Evolutionary conservation across 2,888 invertebrate species (phyloP).

Genomic region (Cactoblastis cactorum): DNA sequence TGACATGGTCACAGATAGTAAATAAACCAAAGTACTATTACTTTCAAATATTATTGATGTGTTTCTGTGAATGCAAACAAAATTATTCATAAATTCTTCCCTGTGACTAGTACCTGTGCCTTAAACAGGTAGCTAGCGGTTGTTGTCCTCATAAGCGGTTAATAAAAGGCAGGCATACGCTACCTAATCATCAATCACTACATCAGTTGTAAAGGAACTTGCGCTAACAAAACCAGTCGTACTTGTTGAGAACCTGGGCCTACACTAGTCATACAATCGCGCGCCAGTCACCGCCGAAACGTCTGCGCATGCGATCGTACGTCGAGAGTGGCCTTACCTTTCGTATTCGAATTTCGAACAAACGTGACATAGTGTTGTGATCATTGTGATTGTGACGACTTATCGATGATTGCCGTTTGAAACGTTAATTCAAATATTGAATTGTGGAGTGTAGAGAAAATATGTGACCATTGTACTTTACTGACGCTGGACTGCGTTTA

Average conservation of each 20-base stretch:
- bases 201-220: constrained; percentile 45
- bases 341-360: constrained; percentile 37
- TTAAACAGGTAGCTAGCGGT: background rate
- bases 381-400: constrained; percentile 33
- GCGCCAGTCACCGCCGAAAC: constrained; percentile 59
- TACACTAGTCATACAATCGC: constrained; percentile 34
- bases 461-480: constrained; percentile 55
- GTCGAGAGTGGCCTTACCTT: constrained; percentile 28
- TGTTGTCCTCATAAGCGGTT: constrained; percentile 17
- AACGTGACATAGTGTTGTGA: constrained; percentile 52
- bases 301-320: constrained; percentile 41
- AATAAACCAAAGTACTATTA: background rate
- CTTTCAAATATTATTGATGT: background rate
- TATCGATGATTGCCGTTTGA: constrained; percentile 39
- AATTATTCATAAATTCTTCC: background rate
- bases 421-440: constrained; percentile 27
- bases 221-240: constrained; percentile 58
- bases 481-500: constrained; percentile 43
- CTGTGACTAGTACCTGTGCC: background rate
- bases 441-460: constrained; percentile 51
- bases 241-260: constrained; percentile 45
- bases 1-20: background rate
- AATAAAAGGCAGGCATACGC: constrained; percentile 31
- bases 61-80: no score
- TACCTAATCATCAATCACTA: constrained; percentile 46